Evolutionary conservation across 2,888 invertebrate species (phyloP).

Genomic region (Trachelus troglodyta): DNA sequence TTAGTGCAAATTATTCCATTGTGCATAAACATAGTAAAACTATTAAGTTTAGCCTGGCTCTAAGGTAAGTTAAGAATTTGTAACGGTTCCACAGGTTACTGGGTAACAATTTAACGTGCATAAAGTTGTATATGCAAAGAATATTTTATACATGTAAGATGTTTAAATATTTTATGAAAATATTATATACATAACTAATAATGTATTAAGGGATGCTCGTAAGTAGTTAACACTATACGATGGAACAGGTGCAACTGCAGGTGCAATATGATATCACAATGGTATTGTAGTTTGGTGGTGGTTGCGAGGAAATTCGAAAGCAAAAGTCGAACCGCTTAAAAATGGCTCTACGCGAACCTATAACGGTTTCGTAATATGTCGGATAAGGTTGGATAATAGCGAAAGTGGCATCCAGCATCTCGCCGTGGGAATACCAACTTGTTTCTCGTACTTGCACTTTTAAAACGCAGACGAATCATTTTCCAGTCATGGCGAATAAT

Average conservation of each 20-base stretch:
- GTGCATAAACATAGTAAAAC: not conserved
- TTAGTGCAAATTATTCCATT: not conserved
- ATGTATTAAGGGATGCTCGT: not conserved
- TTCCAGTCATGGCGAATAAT: not conserved
- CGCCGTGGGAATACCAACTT: slow-evolving; percentile 51
- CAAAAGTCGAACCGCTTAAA: slow-evolving; percentile 23
- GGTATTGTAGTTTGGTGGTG: not conserved
- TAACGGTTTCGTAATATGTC: slow-evolving; percentile 40
- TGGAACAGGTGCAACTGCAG: slow-evolving; percentile 14
- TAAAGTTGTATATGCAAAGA: not conserved
- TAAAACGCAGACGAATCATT: slow-evolving; percentile 19
- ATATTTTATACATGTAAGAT: not conserved
- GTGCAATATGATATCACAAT: slow-evolving; percentile 17
- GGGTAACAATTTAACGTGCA: not conserved
- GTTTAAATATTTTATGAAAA: not conserved
- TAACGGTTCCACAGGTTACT: not conserved
- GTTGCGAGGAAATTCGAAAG: slow-evolving; percentile 12
- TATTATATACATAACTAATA: not conserved
- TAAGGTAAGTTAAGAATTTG: not conserved
- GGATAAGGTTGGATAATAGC: slow-evolving; percentile 45
- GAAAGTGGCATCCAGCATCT: slow-evolving; percentile 50
- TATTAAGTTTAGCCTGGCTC: not conserved
- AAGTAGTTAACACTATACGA: not conserved
- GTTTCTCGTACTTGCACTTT: slow-evolving; percentile 27
- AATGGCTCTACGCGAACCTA: slow-evolving; percentile 31